Conservation (phyloP, 2,797 vertebrate species). For the Typhlichthys subterraneus region DNA sequence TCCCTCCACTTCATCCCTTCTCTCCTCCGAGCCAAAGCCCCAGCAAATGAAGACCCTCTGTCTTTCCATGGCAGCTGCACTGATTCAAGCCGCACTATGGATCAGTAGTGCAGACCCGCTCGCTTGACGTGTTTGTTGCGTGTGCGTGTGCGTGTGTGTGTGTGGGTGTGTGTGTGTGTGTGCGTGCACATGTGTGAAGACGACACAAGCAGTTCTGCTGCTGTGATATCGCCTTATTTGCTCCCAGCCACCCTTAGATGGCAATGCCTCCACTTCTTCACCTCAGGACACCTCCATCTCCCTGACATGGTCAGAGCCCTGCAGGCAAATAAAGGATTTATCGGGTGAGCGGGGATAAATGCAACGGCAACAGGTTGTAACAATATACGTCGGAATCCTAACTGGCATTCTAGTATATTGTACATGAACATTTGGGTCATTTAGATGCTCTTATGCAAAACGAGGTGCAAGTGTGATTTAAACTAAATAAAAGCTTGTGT, state of each 20-base stretch:
- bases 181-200: conserved; percentile 21
- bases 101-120: conserved; percentile 1
- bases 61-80: conserved; percentile 17
- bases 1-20: conserved; percentile 7
- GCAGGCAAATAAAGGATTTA: conserved; percentile 16
- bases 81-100: conserved; percentile 17
- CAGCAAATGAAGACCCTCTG: neutral
- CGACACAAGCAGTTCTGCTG: conserved; percentile 74
- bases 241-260: conserved; percentile 39
- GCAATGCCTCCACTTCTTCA: neutral
- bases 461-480: too few species aligned
- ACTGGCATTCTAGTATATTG: too few species aligned
- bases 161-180: conserved; percentile 26
- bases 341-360: neutral
- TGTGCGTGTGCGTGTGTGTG: conserved; percentile 14
- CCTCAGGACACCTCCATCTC: conserved; percentile 44
- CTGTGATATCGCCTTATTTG: conserved; percentile 61
- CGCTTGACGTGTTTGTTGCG: neutral
- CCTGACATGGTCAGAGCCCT: conserved; percentile 35
- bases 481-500: too few species aligned
- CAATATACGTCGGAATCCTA: too few species aligned
- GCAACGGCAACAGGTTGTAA: neutral
- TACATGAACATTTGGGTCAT: neutral
- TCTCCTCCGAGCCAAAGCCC: conserved; percentile 16
- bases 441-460: neutral